phyloP scores from a whole-genome alignment of 2,797 vertebrate species.

The Orestias chungarensis region DNA sequence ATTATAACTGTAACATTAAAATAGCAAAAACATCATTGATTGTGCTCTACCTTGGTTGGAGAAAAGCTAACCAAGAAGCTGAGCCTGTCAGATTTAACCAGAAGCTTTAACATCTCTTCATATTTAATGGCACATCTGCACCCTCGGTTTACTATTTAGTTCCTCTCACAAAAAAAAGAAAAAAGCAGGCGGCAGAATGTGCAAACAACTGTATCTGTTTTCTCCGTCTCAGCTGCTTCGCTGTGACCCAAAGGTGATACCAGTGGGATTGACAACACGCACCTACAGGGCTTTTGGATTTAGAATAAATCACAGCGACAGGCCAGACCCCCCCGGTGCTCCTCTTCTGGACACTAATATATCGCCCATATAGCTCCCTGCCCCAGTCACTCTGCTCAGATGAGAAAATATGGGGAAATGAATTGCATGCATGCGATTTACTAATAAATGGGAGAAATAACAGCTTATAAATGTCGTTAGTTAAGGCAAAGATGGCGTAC shows the following conservation, averaged over 20 bases:
- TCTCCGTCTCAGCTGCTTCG: conserved; percentile 74
- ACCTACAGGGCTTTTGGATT: conserved; percentile 66
- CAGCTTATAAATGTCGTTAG: conserved; percentile 63
- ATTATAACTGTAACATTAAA: not conserved
- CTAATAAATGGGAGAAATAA: conserved; percentile 72
- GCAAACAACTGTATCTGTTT: conserved; percentile 79
- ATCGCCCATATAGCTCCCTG: conserved; percentile 70
- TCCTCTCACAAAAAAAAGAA: conserved; percentile 57
- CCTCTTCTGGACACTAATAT: conserved; percentile 78
- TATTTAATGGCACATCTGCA: conserved; percentile 48
- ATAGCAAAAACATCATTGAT: conserved; percentile 15
- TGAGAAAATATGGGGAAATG: conserved; percentile 73
- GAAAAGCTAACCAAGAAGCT: conserved; percentile 15
- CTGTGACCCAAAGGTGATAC: conserved; percentile 78
- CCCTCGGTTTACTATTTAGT: conserved; percentile 72
- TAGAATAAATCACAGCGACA: conserved; percentile 79
- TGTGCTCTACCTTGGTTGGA: conserved; percentile 18
- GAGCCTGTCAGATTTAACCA: conserved; percentile 39
- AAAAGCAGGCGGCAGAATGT: conserved; percentile 65
- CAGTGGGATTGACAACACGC: conserved; percentile 74
- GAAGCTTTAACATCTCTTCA: conserved; percentile 33
- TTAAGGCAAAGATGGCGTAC: conserved; percentile 36
- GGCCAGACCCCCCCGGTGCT: conserved; percentile 63
- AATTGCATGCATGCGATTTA: conserved; percentile 73
- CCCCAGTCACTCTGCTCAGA: conserved; percentile 61